Evolutionary conservation across 2,888 invertebrate species (phyloP).

Genomic region (Pristionchus japonicus): DNA sequence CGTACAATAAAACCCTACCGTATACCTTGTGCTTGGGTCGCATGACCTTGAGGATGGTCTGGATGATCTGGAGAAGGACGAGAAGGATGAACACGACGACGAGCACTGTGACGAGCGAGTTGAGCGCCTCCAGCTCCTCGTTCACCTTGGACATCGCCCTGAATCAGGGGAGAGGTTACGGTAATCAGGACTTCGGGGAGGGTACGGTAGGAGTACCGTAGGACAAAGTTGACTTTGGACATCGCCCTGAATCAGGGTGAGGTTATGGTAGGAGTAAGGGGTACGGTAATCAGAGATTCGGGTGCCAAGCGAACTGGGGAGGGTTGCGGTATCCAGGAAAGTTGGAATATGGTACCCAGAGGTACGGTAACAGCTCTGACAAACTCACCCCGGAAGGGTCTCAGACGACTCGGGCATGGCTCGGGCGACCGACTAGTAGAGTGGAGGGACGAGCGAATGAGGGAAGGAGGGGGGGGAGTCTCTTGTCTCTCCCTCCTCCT

Average conservation of each 20-base stretch:
- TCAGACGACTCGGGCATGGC: neutral
- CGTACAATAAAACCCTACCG: too few relatives aligned
- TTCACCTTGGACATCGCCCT: neutral
- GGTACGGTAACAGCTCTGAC: neutral
- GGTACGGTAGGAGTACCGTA: neutral
- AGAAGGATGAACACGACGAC: conserved; percentile 15
- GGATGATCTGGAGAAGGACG: conserved; percentile 5
- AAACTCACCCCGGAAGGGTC: neutral
- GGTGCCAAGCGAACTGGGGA: too few relatives aligned
- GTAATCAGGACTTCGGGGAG: neutral
- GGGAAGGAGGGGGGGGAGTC: neutral
- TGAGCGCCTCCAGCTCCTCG: conserved; percentile 11
- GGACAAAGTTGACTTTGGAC: neutral
- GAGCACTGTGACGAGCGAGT: neutral
- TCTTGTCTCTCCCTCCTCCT: neutral
- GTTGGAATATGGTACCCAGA: neutral
- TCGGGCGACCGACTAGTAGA: neutral
- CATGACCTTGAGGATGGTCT: conserved; percentile 22
- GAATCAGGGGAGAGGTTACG: neutral
- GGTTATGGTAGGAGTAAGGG: neutral
- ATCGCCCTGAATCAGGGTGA: neutral
- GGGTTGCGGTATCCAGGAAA: neutral
- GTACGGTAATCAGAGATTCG: neutral
- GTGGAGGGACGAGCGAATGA: neutral
- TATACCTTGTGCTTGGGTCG: conserved; percentile 4